Percentiles rank a stretch among this genome's conserved stretches.
These are phyloP conservation scores for Ramphastos sulfuratus DNA, from an alignment of 2,113 vertebrate species.

Conservation along the genomic window DNA sequence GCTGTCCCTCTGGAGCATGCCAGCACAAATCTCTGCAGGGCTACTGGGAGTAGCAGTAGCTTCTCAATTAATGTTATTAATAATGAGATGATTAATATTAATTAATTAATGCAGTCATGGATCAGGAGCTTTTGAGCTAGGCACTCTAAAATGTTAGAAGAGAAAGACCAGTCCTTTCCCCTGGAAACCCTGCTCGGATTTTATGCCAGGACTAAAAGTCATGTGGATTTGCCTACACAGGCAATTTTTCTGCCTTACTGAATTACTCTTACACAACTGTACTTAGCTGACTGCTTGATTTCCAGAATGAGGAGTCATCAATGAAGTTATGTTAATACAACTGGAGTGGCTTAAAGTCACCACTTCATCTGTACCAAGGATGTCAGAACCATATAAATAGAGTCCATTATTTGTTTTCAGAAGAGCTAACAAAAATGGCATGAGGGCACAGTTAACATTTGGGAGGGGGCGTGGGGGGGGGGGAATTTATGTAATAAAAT, in stretches of 20 bases:
- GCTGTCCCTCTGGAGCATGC: accelerated
- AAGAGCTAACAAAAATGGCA: not conserved
- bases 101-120: not conserved
- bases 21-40: not conserved
- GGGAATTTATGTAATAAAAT: not conserved
- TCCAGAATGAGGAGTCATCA: not conserved
- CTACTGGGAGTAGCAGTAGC: not conserved
- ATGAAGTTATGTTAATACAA: not conserved
- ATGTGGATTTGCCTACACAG: not conserved
- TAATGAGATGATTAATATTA: not conserved
- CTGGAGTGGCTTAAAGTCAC: not conserved
- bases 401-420: not conserved
- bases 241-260: not conserved
- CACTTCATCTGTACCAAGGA: not conserved
- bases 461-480: too few species aligned
- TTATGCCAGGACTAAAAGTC: not conserved
- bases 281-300: not conserved
- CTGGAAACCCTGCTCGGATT: not conserved
- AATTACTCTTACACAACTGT: not conserved
- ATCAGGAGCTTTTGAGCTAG: not conserved
- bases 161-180: not conserved
- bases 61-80: not conserved
- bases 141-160: not conserved
- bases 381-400: not conserved
- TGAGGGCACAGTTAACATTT: not conserved